phyloP scores from a whole-genome alignment of 2,797 vertebrate species.

The Scomberomorus guttatus region DNA sequence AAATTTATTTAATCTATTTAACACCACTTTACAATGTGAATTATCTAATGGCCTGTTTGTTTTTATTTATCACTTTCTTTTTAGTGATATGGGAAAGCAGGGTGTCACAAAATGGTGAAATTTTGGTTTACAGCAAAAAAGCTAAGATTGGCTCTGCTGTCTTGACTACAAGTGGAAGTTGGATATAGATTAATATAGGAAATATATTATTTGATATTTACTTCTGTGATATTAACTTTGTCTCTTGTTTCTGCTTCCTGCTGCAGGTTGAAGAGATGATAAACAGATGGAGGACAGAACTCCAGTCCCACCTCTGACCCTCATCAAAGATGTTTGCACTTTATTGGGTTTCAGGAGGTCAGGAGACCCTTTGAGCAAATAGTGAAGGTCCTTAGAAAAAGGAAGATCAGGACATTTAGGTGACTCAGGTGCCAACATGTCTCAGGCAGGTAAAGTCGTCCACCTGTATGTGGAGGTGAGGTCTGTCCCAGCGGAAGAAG shows the following conservation, averaged over 20 bases:
- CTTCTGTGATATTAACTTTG: neutral
- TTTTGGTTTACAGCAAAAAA: neutral
- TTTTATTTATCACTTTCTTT: neutral
- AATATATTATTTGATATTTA: neutral
- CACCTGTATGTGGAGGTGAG: slow-evolving; percentile 90
- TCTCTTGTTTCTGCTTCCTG: slow-evolving; percentile 39
- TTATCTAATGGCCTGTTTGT: too few species aligned
- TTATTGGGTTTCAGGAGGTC: neutral
- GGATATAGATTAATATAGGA: neutral
- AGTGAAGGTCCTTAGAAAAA: slow-evolving; percentile 17
- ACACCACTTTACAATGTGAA: too few species aligned
- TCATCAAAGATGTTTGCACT: neutral
- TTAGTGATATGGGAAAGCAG: neutral
- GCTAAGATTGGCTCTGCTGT: neutral
- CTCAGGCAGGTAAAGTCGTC: slow-evolving; percentile 89
- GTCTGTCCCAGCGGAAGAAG: slow-evolving; percentile 80
- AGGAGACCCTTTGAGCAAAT: neutral
- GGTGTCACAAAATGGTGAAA: neutral
- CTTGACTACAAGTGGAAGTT: neutral
- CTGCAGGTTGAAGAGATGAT: slow-evolving; percentile 55
- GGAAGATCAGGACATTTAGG: neutral
- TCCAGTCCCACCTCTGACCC: slow-evolving; percentile 29
- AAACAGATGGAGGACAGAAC: slow-evolving; percentile 29
- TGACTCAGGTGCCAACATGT: slow-evolving; percentile 81
- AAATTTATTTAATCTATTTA: too few species aligned